A percentile compares a stretch with the other conserved stretches of the same genome.
Evolutionary conservation across 2,888 invertebrate genomes (phyloP).

Genomic region (Cordilura impudica): DNA sequence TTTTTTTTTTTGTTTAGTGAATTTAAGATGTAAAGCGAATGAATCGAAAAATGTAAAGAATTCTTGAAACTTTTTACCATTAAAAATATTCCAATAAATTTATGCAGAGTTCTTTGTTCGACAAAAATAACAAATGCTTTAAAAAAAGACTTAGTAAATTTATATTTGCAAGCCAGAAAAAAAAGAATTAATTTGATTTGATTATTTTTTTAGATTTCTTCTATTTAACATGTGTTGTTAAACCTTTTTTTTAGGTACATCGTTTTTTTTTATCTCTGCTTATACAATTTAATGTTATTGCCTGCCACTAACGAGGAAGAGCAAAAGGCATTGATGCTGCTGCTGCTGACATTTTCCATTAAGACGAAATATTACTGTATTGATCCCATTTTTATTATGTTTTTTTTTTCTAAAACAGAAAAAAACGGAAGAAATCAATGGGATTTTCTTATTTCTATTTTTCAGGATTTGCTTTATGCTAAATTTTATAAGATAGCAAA

Average conservation of each 20-base stretch:
- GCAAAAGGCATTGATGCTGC: slow-evolving; percentile 5
- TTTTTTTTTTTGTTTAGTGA: neutral
- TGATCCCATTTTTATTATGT: slow-evolving; percentile 15
- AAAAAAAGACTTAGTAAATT: too few species aligned
- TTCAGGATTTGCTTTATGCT: neutral
- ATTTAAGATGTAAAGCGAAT: too few species aligned
- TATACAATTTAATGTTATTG: slow-evolving; percentile 21
- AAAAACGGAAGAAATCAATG: neutral
- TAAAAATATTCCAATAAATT: too few species aligned
- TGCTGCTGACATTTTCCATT: slow-evolving; percentile 44
- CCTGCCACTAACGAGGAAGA: neutral
- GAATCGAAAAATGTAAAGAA: too few species aligned
- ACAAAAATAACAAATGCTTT: too few species aligned
- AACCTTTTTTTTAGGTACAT: slow-evolving; percentile 1
- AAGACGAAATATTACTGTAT: slow-evolving; percentile 1
- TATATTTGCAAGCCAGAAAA: too few species aligned
- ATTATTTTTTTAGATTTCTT: neutral
- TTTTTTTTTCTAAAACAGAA: neutral
- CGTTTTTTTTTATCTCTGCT: neutral
- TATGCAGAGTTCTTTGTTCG: too few species aligned
- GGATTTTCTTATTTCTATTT: neutral
- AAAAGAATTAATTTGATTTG: too few species aligned
- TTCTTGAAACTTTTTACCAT: too few species aligned
- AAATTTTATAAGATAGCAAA: neutral
- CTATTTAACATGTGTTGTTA: neutral